These are phyloP conservation scores for Pterostichus madidus DNA, from an alignment of 2,888 invertebrate genomes.

Conservation along the genomic window DNA sequence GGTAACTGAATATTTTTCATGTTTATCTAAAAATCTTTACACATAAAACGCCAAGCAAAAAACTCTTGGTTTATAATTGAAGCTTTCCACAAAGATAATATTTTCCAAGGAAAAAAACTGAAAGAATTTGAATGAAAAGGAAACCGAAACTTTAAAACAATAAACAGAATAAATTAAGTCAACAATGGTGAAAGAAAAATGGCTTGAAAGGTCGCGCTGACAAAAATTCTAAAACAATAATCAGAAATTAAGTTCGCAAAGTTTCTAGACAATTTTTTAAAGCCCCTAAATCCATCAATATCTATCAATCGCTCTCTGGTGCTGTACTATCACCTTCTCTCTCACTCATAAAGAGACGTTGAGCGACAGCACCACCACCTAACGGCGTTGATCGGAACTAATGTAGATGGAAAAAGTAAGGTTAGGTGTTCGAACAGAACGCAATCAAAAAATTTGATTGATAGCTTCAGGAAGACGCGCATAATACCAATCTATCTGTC, in stretches of 20 bases:
- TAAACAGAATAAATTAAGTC: slow-evolving; percentile 5
- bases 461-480: slow-evolving; percentile 25
- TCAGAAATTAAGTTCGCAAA: slow-evolving; percentile 2
- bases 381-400: slow-evolving; percentile 45
- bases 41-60: background rate
- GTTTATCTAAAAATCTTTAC: slow-evolving; percentile 6
- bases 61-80: slow-evolving; percentile 20
- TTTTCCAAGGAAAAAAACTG: slow-evolving; percentile 17
- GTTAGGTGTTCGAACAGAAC: slow-evolving; percentile 35
- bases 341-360: background rate
- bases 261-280: background rate
- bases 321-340: background rate
- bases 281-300: slow-evolving; percentile 21
- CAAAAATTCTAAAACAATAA: slow-evolving; percentile 9
- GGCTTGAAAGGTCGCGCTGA: background rate
- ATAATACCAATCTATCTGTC: slow-evolving; percentile 52
- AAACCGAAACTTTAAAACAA: background rate
- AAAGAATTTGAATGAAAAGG: no score
- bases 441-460: slow-evolving; percentile 56
- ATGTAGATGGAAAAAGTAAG: slow-evolving; percentile 40
- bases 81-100: slow-evolving; percentile 20
- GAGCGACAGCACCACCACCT: background rate
- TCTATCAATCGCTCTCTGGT: background rate
- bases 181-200: background rate
- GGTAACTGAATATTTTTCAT: background rate